Base-by-base conservation (phyloP, 2,113 vertebrate genomes). In the Bufo gargarizans region DNA sequence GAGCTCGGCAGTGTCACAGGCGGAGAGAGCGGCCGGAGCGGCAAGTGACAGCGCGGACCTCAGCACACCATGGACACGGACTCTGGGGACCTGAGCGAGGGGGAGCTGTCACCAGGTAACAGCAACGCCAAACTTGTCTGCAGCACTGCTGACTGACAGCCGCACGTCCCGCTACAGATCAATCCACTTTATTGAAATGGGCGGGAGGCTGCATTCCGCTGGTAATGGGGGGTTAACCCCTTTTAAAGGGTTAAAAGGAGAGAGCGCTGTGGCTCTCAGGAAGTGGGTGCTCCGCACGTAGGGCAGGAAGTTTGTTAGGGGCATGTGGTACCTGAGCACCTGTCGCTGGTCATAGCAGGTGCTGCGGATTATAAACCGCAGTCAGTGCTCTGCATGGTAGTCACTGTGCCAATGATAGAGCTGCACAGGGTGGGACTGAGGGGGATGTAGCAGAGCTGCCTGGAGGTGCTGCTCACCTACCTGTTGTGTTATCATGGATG, bases 1-100 rank as follows among this genome's bases (percentile, higher is more conserved):
- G 77, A 81, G 79, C 79, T 76, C 72, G 20, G 72, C 72, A 16
- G 67, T 56, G 76, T 82, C 59, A 59, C 43, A 45, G 71, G 55
- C 19, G 20, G 17, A 72, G 65, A 55, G 43, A 76, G 22, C 33
- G 63, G n/a, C 63, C 77, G 86, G 50, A 69, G 10, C 61, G 85
- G 53, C 6, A 5, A 79, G 58, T 22, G 77, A 72, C 55, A 78
- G 74, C 77, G 19, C 91, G 33, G 89, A 89, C 92, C 91, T 8
- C 69, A 47, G 22, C 89, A 92, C 94, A n/a, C 93, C 94, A 99
- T 99, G 98, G 98, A 99, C 93, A 98, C 97, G 87, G 98, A 99
- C 93, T 99, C 98, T 19, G 98, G 96, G 82, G 98, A 98, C 92
- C 96, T 97, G 93, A 98, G 97, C 93, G 98, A 99, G 88, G 97